Evolutionary conservation across 2,797 vertebrate species (phyloP), one percentile per base, ranked within the genome.

Genomic region (Phoebastria nigripes): DNA sequence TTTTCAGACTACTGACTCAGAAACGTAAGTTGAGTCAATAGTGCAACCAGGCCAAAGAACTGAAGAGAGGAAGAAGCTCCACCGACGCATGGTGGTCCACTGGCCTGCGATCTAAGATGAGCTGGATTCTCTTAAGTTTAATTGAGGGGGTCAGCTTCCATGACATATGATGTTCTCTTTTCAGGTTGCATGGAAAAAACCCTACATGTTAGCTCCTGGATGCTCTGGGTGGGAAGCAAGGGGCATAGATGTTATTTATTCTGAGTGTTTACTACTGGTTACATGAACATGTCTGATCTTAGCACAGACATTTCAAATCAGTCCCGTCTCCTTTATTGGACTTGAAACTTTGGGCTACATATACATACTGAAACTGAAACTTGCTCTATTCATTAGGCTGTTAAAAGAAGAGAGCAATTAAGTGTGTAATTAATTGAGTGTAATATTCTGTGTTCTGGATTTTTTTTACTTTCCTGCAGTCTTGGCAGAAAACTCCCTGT

Each of bases 321-420:
- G 63, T 90, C 65, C 24, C 1, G n/a, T 93, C 47, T 93, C 62
- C 67, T 93, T 93, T 89, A 49, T 13, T 87, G 59, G 55, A 21
- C 88, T 89, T 73, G 31, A 84, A 92, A 94, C n/a, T 93, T 84
- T 85, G 26, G 47, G 88, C 63, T 92, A 4, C 77, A 24, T 15
- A 13, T 54, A 21, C 22, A 35, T 93, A 84, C 59, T 90, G 90
- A 89, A 95, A 94, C 86, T 96, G 81, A 95, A 96, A 93, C 90
- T 93, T 87, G 67, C 62, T 87, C 44, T 89, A 3, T 94, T 95
- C 91, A 74, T 95, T 87, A 93, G 83, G 33, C 59, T 94, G 82
- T 89, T 96, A 93, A 87, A 92, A 97, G 87, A 93, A 90, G 86
- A 90, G 59, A 74, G 87, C 89, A 95, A 95, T 96, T 96, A 96